phyloP scores from a whole-genome alignment of 2,888 invertebrate species.

The Pyrrhopygopsis socrates region DNA sequence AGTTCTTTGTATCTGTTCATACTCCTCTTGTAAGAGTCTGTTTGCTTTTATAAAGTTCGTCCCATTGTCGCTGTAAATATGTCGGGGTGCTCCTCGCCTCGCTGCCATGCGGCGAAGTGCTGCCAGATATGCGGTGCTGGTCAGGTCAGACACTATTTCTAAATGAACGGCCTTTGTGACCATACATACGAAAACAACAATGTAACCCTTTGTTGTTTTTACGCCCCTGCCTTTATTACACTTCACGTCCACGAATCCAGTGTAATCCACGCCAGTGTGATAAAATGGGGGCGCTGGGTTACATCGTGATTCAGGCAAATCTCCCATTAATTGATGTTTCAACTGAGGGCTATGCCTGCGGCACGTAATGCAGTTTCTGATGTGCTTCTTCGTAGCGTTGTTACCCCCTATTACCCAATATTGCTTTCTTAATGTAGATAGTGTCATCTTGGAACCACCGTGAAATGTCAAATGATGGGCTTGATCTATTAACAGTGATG shows the following conservation, averaged over 20 bases:
- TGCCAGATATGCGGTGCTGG: background rate
- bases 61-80: constrained; percentile 30
- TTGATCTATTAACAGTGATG: constrained; percentile 57
- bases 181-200: constrained; percentile 7
- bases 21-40: constrained; percentile 15
- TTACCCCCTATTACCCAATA: constrained; percentile 55
- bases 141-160: background rate
- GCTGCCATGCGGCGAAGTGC: background rate
- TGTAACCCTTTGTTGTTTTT: background rate
- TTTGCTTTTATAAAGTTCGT: constrained; percentile 5
- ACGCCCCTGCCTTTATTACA: background rate
- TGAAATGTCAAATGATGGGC: constrained; percentile 55
- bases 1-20: background rate
- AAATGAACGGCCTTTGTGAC: constrained; percentile 12
- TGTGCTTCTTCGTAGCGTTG: constrained; percentile 53
- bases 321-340: constrained; percentile 58
- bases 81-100: background rate
- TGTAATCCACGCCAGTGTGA: constrained; percentile 2
- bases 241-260: constrained; percentile 1
- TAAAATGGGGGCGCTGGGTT: background rate
- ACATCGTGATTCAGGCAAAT: constrained; percentile 28
- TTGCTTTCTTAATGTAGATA: constrained; percentile 37
- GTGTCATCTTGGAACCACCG: constrained; percentile 49
- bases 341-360: constrained; percentile 35
- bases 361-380: constrained; percentile 59